Evolutionary conservation across 2,888 invertebrate genomes (phyloP), one percentile per base, ranked within the genome.

Genomic region (Philereme transversata): DNA sequence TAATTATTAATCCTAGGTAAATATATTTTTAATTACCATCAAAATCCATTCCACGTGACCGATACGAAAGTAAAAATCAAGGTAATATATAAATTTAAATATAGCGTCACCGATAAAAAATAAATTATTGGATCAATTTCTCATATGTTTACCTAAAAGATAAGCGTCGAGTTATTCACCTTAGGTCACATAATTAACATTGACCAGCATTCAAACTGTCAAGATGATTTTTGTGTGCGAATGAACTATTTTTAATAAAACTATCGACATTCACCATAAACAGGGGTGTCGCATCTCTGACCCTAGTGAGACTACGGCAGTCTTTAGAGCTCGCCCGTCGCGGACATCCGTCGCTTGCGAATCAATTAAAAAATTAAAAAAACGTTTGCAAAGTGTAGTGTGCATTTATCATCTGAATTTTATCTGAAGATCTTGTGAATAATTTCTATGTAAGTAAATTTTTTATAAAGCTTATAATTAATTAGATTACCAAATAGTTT

Each of bases 271-370:
- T 55, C 10, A 33, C 36, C 11, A 22, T 55, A 55, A 51, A 41
- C 47, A 51, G 43, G 65, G 56, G 51, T 73, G 71, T 69, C 70
- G 60, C 88, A 76, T 77, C 88, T 70, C 86, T 87, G 84, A 57
- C 62, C 65, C 65, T 69, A 69, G 68, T 71, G 78, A 75, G 74
- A 79, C 76, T 75, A 77, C 79, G 81, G 75, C 83, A 88, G 87
- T 90, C 80, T 76, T 83, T 81, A 75, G 74, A 83, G 78, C 69
- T 79, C 83, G 75, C 70, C 72, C 80, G 82, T 69, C 77, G 86
- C 78, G 82, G 73, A 81, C 76, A 82, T 78, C 72, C 78, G 86
- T 73, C 77, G 84, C 75, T 72, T 74, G 84, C 79, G 82, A 71
- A 74, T 71, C 65, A 76, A 65, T 63, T 75, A 77, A 57, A 40